These are phyloP conservation scores for Uropsilus gracilis DNA, from an alignment of 2,113 vertebrate genomes.

Conservation along the genomic window DNA sequence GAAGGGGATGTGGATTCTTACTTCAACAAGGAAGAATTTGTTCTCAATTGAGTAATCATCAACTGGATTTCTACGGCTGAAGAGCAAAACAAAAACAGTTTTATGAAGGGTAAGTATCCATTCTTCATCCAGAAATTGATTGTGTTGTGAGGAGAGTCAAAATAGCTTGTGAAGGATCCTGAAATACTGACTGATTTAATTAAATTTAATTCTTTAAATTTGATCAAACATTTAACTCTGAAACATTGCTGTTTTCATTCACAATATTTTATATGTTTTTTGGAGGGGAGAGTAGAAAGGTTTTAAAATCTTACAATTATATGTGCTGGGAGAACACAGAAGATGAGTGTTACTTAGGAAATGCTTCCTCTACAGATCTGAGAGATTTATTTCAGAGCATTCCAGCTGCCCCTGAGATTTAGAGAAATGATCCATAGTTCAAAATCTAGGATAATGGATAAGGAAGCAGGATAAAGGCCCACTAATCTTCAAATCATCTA, in stretches of 20 bases:
- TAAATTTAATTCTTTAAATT: not conserved
- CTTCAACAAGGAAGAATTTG: not conserved
- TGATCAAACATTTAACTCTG: not conserved
- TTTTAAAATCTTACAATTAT: not conserved
- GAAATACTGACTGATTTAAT: not conserved
- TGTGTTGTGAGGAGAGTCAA: not conserved
- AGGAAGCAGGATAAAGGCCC: not conserved
- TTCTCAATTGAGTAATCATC: not conserved
- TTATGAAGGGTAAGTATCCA: not conserved
- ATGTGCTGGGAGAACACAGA: not conserved
- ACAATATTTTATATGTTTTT: not conserved
- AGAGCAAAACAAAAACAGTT: not conserved
- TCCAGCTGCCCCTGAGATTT: not conserved
- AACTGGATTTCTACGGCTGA: not conserved
- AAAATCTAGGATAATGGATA: conserved; percentile 39
- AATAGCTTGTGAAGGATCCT: not conserved
- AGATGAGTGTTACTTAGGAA: not conserved
- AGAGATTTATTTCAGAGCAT: conserved; percentile 41
- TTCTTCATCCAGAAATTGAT: not conserved
- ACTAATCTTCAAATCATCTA: conserved; percentile 33
- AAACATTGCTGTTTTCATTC: not conserved
- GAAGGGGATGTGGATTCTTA: not conserved
- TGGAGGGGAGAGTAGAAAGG: not conserved
- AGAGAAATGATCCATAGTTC: conserved; percentile 26
- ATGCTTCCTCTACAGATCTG: not conserved